Conservation (phyloP, 2,113 vertebrate genomes). For the Pogonocichla stellata region DNA sequence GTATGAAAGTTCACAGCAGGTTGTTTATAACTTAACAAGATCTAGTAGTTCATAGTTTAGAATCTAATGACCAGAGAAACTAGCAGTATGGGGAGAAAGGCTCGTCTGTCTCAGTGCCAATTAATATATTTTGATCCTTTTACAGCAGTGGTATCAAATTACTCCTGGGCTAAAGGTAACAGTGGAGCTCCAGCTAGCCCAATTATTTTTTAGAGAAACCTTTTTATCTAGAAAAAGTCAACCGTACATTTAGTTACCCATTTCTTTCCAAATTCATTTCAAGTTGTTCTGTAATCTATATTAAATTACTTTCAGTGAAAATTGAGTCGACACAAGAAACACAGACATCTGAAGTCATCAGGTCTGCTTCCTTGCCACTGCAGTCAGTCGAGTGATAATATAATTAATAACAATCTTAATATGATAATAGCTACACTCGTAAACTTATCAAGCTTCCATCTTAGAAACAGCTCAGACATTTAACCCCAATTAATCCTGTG, state of each 20-base stretch:
- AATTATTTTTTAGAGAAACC: neutral
- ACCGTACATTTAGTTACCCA: neutral
- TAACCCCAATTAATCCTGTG: constrained; percentile 40
- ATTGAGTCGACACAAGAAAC: neutral
- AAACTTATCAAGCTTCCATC: constrained; percentile 13
- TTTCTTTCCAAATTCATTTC: neutral
- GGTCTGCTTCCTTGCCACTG: constrained; percentile 11
- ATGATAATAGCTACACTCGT: neutral
- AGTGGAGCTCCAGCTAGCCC: neutral
- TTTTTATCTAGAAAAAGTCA: neutral
- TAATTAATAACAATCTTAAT: constrained; percentile 41
- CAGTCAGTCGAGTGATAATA: neutral
- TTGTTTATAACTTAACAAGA: neutral
- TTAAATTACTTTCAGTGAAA: constrained; percentile 1
- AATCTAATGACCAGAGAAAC: neutral
- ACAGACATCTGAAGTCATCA: constrained; percentile 19
- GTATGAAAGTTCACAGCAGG: neutral
- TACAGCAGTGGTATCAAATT: neutral
- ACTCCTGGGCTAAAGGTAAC: neutral
- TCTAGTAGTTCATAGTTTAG: neutral
- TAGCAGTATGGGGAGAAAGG: neutral
- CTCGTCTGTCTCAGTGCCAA: neutral
- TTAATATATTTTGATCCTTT: neutral
- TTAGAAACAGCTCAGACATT: constrained; percentile 4
- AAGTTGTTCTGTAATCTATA: neutral